phyloP scores from a whole-genome alignment of 2,113 vertebrate genomes.

The Archocentrus centrarchus region DNA sequence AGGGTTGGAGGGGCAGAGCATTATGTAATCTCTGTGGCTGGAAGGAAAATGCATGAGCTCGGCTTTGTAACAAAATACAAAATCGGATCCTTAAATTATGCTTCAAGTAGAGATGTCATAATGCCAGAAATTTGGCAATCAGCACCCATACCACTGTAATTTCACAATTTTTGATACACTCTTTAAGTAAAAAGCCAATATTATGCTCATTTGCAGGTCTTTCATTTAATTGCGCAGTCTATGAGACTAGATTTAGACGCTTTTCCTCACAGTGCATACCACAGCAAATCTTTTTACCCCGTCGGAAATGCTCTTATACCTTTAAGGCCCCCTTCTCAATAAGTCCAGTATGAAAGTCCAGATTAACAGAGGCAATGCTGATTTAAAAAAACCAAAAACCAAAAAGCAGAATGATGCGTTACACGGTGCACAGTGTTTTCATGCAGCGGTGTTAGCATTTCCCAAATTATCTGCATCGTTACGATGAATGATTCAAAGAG shows the following conservation, averaged over 20 bases:
- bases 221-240: background rate
- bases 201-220: background rate
- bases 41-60: conserved; percentile 18
- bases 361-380: too few relatives aligned
- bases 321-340: background rate
- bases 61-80: conserved; percentile 2
- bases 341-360: too few relatives aligned
- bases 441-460: background rate
- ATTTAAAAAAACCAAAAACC: too few relatives aligned
- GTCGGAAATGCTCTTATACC: background rate
- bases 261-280: background rate
- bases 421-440: background rate
- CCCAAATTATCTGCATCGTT: background rate
- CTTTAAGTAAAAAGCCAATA: background rate
- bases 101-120: background rate
- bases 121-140: background rate
- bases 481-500: background rate
- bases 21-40: conserved; percentile 54
- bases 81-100: background rate
- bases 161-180: background rate
- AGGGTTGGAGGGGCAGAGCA: background rate
- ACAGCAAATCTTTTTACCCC: background rate
- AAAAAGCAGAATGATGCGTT: background rate
- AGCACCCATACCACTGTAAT: background rate
- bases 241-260: background rate